Evolutionary conservation across 2,113 vertebrate species (phyloP), one percentile per base, ranked within the genome.

Genomic region (Poecilia latipinna): DNA sequence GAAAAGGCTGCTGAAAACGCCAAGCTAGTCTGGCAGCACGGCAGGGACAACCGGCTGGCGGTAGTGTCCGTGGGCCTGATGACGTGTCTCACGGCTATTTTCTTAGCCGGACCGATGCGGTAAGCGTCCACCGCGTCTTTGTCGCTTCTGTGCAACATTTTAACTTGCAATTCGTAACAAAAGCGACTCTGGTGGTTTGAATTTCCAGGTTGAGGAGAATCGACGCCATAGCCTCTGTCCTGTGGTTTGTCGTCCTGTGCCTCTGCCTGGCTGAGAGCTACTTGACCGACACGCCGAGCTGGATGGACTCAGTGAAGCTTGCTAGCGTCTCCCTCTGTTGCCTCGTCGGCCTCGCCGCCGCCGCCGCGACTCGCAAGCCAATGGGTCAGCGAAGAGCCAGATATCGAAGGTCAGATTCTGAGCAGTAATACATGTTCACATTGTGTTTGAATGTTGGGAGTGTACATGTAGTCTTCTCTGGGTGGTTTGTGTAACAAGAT

Each of bases 321-420:
- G 83, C 94, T 75, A 88, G 91, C 86, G 91, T 95, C 0, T 94
- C 94, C 89, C 83, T 98, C 82, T 99, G 98, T 93, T 98, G 97
- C 93, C 90, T 98, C 63, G 95, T 98, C 90, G 96, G 96, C 89
- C 96, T 98, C 83, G 95, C 96, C 0, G 97, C 97, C 8, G 96
- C 98, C 0, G 94, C 97, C 90, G 96, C 97, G 75, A 98, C 96
- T 0, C 94, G 90, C 90, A 98, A 97, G 78, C 84, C 96, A 0
- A 90, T 88, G 4, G 94, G 95, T 92, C 94, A 91, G 5, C 93
- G 96, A 93, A 96, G 96, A 96, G 83, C 77, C 92, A 95, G 95
- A 93, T 95, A 96, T 89, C 96, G 96, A 97, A 99, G 98, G 98
- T 99, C 96, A 99, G 98, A 98, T 94, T 93, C 94, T 89, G 93